Conservation (phyloP, 2,888 invertebrate species). For the Odontocerum albicorne region DNA sequence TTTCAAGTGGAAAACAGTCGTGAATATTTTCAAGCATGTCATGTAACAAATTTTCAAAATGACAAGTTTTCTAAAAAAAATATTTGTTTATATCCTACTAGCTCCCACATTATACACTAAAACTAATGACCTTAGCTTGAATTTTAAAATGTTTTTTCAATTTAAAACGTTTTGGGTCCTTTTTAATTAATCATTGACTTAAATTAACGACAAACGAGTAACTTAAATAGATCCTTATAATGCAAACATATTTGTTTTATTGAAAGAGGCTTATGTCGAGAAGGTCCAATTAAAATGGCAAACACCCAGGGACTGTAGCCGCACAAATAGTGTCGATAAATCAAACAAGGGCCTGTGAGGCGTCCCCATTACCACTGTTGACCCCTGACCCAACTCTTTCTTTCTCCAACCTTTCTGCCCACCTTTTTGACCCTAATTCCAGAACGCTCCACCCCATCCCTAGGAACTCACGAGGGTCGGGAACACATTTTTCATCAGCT, state of each 20-base stretch:
- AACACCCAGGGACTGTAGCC: constrained; percentile 25
- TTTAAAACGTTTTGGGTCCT: too few relatives aligned
- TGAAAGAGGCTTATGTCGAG: not conserved
- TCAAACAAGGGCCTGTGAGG: constrained; percentile 23
- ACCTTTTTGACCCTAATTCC: constrained; percentile 8
- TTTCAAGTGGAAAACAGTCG: too few relatives aligned
- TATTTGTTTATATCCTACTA: too few relatives aligned
- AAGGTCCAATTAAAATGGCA: constrained; percentile 22
- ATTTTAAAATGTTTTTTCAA: too few relatives aligned
- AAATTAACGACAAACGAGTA: too few relatives aligned
- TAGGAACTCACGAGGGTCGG: not conserved
- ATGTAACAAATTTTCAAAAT: too few relatives aligned
- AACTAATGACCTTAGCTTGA: too few relatives aligned
- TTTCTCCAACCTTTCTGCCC: not conserved
- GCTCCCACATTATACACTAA: too few relatives aligned
- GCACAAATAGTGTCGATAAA: constrained; percentile 31
- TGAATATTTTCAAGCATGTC: too few relatives aligned
- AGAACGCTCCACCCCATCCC: not conserved
- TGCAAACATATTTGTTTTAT: not conserved
- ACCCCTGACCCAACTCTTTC: constrained; percentile 4
- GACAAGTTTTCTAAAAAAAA: too few relatives aligned
- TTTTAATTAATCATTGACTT: too few relatives aligned
- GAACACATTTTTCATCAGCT: constrained; percentile 11
- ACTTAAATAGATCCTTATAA: too few relatives aligned
- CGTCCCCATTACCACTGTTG: constrained; percentile 26